Conservation (phyloP, 2,797 vertebrate species). For the Xenentodon cancila region DNA sequence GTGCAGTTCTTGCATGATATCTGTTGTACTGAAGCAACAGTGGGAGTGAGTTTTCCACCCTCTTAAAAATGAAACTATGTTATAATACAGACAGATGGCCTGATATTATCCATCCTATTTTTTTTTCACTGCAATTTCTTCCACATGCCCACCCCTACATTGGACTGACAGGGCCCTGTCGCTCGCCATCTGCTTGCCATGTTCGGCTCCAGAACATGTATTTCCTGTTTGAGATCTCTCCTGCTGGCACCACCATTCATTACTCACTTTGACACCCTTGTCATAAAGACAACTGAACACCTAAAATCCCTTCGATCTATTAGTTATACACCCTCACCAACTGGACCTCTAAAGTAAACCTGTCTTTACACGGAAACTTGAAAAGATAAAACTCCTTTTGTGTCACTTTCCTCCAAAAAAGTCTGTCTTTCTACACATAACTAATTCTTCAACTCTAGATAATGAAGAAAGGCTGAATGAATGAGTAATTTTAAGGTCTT, state of each 20-base stretch:
- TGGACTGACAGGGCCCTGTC: conserved; percentile 65
- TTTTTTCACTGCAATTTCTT: conserved; percentile 37
- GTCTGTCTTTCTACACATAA: neutral
- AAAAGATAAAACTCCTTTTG: neutral
- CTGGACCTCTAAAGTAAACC: conserved; percentile 4
- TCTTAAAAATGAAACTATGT: conserved; percentile 62
- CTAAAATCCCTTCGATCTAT: conserved; percentile 3
- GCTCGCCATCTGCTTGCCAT: conserved; percentile 75
- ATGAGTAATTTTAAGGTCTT: conserved; percentile 44
- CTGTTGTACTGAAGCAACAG: conserved; percentile 41
- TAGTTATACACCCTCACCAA: conserved; percentile 2
- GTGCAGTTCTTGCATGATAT: conserved; percentile 35
- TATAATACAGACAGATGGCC: conserved; percentile 72
- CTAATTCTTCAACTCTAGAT: conserved; percentile 22
- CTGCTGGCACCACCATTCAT: conserved; percentile 50
- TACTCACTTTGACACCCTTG: conserved; percentile 32
- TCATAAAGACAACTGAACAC: conserved; percentile 26
- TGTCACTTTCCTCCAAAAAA: neutral
- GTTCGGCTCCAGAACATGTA: conserved; percentile 50
- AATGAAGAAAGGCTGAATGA: conserved; percentile 35
- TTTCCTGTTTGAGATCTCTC: conserved; percentile 55
- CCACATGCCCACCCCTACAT: conserved; percentile 51
- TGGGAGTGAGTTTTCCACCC: conserved; percentile 52
- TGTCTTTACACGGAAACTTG: conserved; percentile 23
- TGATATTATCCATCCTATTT: conserved; percentile 58